These are phyloP conservation scores for Bos taurus DNA, from an alignment of 2,113 vertebrate genomes.

Conservation along the genomic window DNA sequence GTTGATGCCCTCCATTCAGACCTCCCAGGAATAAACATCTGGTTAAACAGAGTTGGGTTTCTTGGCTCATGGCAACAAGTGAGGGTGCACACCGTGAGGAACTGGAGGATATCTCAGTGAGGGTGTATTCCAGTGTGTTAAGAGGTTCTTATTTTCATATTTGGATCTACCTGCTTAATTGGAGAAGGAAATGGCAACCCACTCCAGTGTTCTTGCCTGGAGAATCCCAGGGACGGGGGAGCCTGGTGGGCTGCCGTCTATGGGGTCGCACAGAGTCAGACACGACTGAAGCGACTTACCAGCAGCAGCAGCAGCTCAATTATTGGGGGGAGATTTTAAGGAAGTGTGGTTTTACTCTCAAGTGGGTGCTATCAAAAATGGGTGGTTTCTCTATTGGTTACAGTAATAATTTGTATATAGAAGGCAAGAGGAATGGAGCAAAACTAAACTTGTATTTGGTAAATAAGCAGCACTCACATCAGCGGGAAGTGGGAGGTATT, in stretches of 20 bases:
- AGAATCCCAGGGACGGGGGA: too few relatives aligned
- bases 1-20: background rate
- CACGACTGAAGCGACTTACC: too few relatives aligned
- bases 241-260: too few relatives aligned
- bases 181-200: too few relatives aligned
- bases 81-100: background rate
- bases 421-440: background rate
- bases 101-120: background rate
- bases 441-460: background rate
- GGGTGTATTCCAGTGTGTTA: background rate
- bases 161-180: background rate
- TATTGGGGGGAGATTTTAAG: background rate
- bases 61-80: background rate
- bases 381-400: background rate
- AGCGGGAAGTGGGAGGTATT: background rate
- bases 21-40: background rate
- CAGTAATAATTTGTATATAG: background rate
- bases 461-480: background rate
- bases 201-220: too few relatives aligned
- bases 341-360: background rate
- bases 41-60: background rate
- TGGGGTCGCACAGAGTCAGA: too few relatives aligned
- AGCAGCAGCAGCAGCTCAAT: too few relatives aligned
- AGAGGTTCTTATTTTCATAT: background rate
- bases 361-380: background rate